Evolutionary conservation across 2,113 vertebrate genomes (phyloP).

Genomic region (Dipodomys spectabilis): DNA sequence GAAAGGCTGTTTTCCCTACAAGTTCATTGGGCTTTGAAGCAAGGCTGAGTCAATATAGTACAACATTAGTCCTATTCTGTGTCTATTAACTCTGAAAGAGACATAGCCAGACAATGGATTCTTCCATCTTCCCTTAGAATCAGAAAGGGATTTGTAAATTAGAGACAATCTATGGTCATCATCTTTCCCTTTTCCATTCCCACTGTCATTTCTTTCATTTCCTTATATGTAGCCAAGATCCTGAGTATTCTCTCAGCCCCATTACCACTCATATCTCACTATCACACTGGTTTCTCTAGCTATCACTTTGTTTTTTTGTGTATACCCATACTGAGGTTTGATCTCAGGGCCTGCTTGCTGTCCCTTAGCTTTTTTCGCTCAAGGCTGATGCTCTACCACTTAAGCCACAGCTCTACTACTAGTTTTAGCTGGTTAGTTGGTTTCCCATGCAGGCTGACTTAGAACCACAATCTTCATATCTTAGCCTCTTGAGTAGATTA

Average conservation of each 20-base stretch:
- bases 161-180: background rate
- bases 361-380: too few relatives aligned
- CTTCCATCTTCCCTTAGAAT: background rate
- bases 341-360: too few relatives aligned
- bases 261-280: background rate
- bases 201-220: background rate
- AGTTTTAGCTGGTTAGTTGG: too few relatives aligned
- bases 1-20: background rate
- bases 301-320: background rate
- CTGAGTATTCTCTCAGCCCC: background rate
- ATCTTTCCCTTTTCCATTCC: slow-evolving; percentile 3
- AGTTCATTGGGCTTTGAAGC: slow-evolving; percentile 1
- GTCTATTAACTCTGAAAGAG: background rate
- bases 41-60: background rate
- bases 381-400: too few relatives aligned
- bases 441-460: too few relatives aligned
- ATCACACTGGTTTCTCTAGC: background rate
- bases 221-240: background rate
- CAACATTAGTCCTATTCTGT: background rate
- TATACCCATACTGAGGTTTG: too few relatives aligned
- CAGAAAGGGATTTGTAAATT: slow-evolving; percentile 5
- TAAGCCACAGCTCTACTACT: too few relatives aligned
- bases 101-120: background rate
- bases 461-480: too few relatives aligned
- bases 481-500: too few relatives aligned